These are phyloP conservation scores for Orussus abietinus DNA, from an alignment of 1,140 invertebrate genomes.

Conservation along the genomic window DNA sequence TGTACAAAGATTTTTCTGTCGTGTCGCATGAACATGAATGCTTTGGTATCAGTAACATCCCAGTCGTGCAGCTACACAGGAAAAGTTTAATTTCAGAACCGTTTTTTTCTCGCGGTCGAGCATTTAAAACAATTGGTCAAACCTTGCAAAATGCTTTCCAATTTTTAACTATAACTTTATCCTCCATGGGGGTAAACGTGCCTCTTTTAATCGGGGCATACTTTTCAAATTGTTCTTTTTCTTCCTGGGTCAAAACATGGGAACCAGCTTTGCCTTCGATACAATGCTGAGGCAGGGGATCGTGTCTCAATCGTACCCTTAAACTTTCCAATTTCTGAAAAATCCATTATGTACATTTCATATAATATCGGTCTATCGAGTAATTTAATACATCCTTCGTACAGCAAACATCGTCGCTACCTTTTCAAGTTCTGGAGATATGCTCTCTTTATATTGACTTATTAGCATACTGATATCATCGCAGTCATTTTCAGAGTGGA, in stretches of 20 bases:
- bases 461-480: too few relatives aligned
- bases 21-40: slow-evolving; percentile 28
- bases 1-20: slow-evolving; percentile 11
- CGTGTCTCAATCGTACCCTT: slow-evolving; percentile 17
- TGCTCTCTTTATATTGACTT: too few relatives aligned
- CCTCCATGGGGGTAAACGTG: slow-evolving; percentile 22
- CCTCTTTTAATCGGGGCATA: slow-evolving; percentile 24
- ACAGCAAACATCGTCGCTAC: too few relatives aligned
- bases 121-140: slow-evolving; percentile 2
- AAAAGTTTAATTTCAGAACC: neutral
- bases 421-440: too few relatives aligned
- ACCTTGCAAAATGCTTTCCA: slow-evolving; percentile 42
- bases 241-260: slow-evolving; percentile 11
- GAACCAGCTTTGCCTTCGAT: slow-evolving; percentile 31
- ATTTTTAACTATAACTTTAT: slow-evolving; percentile 28
- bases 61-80: slow-evolving; percentile 31
- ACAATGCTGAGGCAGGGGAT: slow-evolving; percentile 29
- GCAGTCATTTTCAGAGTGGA: too few relatives aligned
- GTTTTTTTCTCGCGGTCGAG: neutral
- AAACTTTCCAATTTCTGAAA: slow-evolving; percentile 18
- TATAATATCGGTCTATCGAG: too few relatives aligned
- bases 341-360: too few relatives aligned
- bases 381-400: too few relatives aligned
- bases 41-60: slow-evolving; percentile 15
- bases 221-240: slow-evolving; percentile 24